These are phyloP conservation scores for Muntiacus reevesi DNA, from an alignment of 2,113 vertebrate genomes.

Conservation along the genomic window DNA sequence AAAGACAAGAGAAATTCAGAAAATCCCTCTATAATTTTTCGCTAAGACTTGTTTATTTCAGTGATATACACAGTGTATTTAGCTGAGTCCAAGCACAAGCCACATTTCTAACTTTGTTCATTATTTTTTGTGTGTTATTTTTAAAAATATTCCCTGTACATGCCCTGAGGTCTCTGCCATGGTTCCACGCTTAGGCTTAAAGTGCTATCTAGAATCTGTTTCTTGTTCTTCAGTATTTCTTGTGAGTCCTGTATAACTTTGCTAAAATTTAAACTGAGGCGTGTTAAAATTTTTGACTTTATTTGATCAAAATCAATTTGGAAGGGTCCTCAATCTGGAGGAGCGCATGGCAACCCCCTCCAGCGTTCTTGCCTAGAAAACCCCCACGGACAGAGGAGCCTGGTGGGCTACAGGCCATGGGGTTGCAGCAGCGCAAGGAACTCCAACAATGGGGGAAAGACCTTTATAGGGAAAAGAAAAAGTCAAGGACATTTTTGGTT, in stretches of 20 bases:
- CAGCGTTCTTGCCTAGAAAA: not conserved
- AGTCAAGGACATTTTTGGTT: not conserved
- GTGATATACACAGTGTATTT: not conserved
- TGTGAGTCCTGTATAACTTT: not conserved
- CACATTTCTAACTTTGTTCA: not conserved
- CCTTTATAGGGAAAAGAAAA: not conserved
- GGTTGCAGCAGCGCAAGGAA: rapidly evolving
- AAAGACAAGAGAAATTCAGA: not conserved
- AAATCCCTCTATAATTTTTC: not conserved
- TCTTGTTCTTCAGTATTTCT: not conserved
- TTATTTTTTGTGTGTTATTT: not conserved
- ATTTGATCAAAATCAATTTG: not conserved
- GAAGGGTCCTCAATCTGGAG: not conserved
- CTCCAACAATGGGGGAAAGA: not conserved
- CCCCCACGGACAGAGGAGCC: not conserved
- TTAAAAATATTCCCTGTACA: not conserved
- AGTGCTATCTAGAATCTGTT: not conserved
- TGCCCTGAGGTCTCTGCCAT: not conserved
- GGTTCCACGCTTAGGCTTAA: not conserved
- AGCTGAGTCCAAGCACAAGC: not conserved
- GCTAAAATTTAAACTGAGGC: not conserved
- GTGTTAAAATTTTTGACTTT: not conserved
- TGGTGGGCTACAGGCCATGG: not conserved
- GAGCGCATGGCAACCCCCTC: not conserved
- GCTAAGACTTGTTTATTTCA: not conserved